These are phyloP conservation scores for Augochlora pura DNA, from an alignment of 1,140 invertebrate genomes.

Conservation along the genomic window DNA sequence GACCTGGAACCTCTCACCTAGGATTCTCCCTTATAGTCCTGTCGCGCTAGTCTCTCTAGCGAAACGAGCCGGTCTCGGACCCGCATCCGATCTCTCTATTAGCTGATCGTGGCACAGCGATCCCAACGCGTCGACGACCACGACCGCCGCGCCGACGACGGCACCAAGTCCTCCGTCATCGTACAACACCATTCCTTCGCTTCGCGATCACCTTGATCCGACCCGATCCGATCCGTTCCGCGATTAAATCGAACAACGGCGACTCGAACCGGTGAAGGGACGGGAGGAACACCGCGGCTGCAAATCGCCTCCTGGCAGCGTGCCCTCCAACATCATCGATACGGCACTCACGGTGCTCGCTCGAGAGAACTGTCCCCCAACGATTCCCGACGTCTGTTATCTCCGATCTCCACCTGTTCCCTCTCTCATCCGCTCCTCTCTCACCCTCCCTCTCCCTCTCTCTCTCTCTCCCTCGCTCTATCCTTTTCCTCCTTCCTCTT, in stretches of 20 bases:
- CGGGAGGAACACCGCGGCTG: conserved; percentile 53
- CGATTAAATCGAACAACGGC: conserved; percentile 11
- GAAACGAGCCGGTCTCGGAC: background rate
- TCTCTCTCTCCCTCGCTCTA: too few species aligned
- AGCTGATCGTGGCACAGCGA: conserved; percentile 30
- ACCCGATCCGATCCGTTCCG: background rate
- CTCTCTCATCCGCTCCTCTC: background rate
- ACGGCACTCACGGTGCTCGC: conserved; percentile 34
- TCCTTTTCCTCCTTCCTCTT: too few species aligned
- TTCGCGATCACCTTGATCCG: background rate
- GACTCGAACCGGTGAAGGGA: conserved; percentile 40
- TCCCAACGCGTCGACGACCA: conserved; percentile 34
- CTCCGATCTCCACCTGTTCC: conserved; percentile 52
- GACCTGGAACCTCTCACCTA: too few species aligned
- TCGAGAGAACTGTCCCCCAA: background rate
- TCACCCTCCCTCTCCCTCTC: too few species aligned
- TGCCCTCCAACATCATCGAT: conserved; percentile 71
- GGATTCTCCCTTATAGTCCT: background rate
- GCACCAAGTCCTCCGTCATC: conserved; percentile 45
- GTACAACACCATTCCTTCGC: conserved; percentile 42
- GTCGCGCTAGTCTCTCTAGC: background rate
- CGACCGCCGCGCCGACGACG: conserved; percentile 23
- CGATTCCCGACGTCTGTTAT: too few species aligned
- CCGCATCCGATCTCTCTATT: conserved; percentile 22
- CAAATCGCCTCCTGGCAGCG: conserved; percentile 69